Conservation (phyloP, 1,140 invertebrate genomes). For the Lanistes nyassanus region DNA sequence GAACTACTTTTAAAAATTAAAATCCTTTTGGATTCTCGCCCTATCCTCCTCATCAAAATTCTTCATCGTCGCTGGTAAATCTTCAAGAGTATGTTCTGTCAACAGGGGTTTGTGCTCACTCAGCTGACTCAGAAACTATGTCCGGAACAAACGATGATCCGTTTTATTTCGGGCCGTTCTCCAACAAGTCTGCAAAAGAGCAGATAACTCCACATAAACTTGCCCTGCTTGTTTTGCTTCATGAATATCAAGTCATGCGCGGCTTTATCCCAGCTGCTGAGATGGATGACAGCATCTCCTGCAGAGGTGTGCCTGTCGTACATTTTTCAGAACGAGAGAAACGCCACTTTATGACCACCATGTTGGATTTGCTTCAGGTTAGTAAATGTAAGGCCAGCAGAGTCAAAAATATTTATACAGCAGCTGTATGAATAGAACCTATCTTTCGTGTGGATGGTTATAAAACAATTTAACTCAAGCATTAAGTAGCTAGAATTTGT, state of each 20-base stretch:
- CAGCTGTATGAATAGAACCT: too few relatives aligned
- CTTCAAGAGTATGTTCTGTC: too few relatives aligned
- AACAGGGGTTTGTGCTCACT: too few relatives aligned
- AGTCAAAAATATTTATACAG: too few relatives aligned
- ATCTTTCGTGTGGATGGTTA: too few relatives aligned
- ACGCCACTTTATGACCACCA: constrained; percentile 58
- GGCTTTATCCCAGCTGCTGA: not conserved
- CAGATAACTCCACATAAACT: constrained; percentile 65
- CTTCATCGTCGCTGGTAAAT: too few relatives aligned
- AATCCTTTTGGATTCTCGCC: too few relatives aligned
- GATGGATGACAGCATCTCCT: constrained; percentile 3
- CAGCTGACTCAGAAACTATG: not conserved
- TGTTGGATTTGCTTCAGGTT: constrained; percentile 62
- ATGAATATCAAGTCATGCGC: constrained; percentile 52
- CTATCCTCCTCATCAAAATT: too few relatives aligned
- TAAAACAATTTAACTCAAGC: too few relatives aligned
- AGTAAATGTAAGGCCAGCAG: too few relatives aligned
- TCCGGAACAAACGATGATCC: constrained; percentile 31
- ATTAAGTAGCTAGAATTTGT: too few relatives aligned
- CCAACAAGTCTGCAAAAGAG: constrained; percentile 46
- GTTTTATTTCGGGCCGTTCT: constrained; percentile 38
- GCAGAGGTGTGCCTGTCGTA: constrained; percentile 14
- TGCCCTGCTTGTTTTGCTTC: constrained; percentile 56
- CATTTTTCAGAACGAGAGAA: constrained; percentile 52
- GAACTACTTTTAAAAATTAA: too few relatives aligned